Base-by-base conservation (phyloP, 1,140 invertebrate species). In the Drosophila paulistorum region DNA sequence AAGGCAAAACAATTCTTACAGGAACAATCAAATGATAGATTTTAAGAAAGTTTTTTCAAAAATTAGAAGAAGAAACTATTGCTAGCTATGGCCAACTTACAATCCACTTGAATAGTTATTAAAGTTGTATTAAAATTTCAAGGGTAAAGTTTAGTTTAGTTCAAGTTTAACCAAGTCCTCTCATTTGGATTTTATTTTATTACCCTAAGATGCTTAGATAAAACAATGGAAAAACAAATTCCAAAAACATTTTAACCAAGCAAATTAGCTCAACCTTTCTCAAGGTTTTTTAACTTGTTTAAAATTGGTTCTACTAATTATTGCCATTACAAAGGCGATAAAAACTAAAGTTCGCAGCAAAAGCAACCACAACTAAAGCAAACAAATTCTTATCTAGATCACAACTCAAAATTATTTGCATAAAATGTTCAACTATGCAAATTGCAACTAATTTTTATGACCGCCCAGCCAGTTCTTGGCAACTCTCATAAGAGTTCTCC, bases 361-460 rank as follows among this genome's bases (percentile, higher is more conserved):
- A 7, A 39, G 10, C 11, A 39, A 37, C 35, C 10, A 73, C 70
- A 72, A 69, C 61, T 65, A 51, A 74, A 66, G 62, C 69, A 74
- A 30, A 51, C 45, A 74, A 39, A 67, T 66, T 81, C 78, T 82
- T 82, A 77, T 85, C 73, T 69, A 71, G 83, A 85, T 85, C 82
- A 57, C 45, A 60, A 59, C 57, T 23, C 23, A 62, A 62, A 63
- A 30, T 65, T 68, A 79, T 86, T 86, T 86, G 83, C 83, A 86
- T 86, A 86, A 86, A 87, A 79, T 87, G 76, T 83, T 57, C 83
- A 79, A 75, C 83, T 86, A 86, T 86, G 83, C 76, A 86, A 86
- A 86, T 86, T 71, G 79, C 76, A 69, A 63, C 82, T 87, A 86
- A 86, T 87, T 86, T 89, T 86, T 86, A 86, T 86, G 83, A 83